Conservation (phyloP, 1,140 invertebrate genomes). For the Drosophila athabasca region DNA sequence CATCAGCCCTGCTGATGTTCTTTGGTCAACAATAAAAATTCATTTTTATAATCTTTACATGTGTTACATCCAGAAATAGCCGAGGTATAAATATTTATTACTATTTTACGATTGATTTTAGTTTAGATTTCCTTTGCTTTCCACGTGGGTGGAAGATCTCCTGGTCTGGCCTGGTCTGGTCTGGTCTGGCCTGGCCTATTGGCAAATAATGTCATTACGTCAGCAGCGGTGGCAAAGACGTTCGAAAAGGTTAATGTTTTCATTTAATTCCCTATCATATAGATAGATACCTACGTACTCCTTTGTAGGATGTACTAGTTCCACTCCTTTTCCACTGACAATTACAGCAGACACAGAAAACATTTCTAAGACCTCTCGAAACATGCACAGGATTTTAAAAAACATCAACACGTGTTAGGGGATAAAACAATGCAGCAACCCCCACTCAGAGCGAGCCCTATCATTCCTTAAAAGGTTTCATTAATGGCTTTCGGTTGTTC, state of each 20-base stretch:
- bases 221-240: neutral
- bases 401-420: neutral
- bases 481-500: no score
- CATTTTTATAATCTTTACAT: constrained; percentile 78
- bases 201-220: constrained; percentile 56
- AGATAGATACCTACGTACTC: no score
- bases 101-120: constrained; percentile 76
- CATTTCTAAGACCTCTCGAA: no score
- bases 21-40: constrained; percentile 77
- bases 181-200: constrained; percentile 17
- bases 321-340: no score
- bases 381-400: neutral
- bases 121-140: constrained; percentile 37
- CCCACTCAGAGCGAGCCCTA: no score
- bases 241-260: neutral
- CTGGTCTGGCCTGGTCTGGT: no score
- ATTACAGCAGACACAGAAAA: no score
- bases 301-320: no score
- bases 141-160: neutral
- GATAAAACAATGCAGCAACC: neutral
- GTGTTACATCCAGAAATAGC: constrained; percentile 60
- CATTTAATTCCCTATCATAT: neutral
- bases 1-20: constrained; percentile 30
- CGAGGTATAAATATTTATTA: constrained; percentile 76
- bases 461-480: no score